Percentiles rank a stretch among this genome's conserved stretches.
Evolutionary conservation across 2,888 invertebrate genomes (phyloP).

Genomic region (Melanotus villosus): DNA sequence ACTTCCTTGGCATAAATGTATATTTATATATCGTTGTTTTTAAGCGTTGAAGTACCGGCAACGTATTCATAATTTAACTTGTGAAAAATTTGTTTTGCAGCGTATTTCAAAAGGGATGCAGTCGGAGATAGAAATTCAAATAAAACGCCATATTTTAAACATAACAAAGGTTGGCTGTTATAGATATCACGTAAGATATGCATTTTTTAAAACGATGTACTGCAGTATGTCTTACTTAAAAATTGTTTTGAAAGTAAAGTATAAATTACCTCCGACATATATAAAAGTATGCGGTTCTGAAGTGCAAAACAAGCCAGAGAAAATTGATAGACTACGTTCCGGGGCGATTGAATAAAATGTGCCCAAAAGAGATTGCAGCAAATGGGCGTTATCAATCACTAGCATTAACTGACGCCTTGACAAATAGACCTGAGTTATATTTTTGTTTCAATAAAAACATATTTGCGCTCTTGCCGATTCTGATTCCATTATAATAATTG

Average conservation of each 20-base stretch:
- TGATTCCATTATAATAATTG: slow-evolving; percentile 12
- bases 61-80: neutral
- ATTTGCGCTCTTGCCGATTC: slow-evolving; percentile 1
- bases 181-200: no score
- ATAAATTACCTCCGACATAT: neutral
- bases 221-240: no score
- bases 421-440: slow-evolving; percentile 14
- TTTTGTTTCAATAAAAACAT: slow-evolving; percentile 29
- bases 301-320: slow-evolving; percentile 32
- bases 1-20: no score
- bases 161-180: no score
- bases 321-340: slow-evolving; percentile 37
- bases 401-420: slow-evolving; percentile 33
- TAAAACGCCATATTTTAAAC: neutral
- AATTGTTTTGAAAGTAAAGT: neutral
- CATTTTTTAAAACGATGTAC: no score
- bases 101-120: neutral
- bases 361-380: slow-evolving; percentile 39
- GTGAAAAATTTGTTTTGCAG: neutral
- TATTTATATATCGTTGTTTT: neutral
- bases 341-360: slow-evolving; percentile 40
- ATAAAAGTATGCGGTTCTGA: neutral
- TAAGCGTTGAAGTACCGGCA: neutral
- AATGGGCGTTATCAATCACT: slow-evolving; percentile 41
- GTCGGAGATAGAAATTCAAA: neutral